Base-by-base conservation (phyloP, 1,140 invertebrate genomes). In the Drosophila malerkotliana region DNA sequence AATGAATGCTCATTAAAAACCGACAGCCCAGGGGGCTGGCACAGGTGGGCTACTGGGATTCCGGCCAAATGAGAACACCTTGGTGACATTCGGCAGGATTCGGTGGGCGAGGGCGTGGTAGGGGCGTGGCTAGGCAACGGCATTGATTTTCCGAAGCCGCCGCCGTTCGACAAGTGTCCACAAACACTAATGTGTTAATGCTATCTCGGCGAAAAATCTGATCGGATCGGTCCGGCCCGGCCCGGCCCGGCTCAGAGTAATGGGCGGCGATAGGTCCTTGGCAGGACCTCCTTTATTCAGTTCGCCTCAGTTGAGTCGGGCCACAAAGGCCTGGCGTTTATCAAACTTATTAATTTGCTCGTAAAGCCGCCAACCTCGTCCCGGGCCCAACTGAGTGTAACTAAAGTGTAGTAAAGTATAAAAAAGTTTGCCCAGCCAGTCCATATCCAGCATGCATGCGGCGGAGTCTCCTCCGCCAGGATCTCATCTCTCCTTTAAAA, bases 271-370 rank as follows among this genome's bases (percentile, higher is more conserved):
- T 26, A 41, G 45, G 41, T 30, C 26, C 26, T 28, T 45, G 12
- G 26, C 39, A 10, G 47, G 26, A 57, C 15, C 53, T 39, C 41
- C 58, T 80, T 81, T 67, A 9, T 37, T 37, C 34, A 80, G 72
- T 76, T 77, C 49, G 48, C 58, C 64, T 64, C 56, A 62, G 60
- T 60, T 59, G 79, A 71, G 55, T 15, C 32, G 9, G 32, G 6
- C 32, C 34, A 48, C 44, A 14, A 32, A 58, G 44, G 32, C 15
- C 55, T 61, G 57, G 26, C 56, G 55, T 73, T 63, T 78, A 77
- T 66, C 75, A 83, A 74, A 79, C 62, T 82, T 82, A 69, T 78
- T 74, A 74, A 78, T 55, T 74, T 59, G 37, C 45, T 37, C 64
- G 66, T 75, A 79, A 72, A 57, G 21, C 44, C 55, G 14, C 18